phyloP scores from a whole-genome alignment of 2,888 invertebrate species.

The Odontocolon sp. region DNA sequence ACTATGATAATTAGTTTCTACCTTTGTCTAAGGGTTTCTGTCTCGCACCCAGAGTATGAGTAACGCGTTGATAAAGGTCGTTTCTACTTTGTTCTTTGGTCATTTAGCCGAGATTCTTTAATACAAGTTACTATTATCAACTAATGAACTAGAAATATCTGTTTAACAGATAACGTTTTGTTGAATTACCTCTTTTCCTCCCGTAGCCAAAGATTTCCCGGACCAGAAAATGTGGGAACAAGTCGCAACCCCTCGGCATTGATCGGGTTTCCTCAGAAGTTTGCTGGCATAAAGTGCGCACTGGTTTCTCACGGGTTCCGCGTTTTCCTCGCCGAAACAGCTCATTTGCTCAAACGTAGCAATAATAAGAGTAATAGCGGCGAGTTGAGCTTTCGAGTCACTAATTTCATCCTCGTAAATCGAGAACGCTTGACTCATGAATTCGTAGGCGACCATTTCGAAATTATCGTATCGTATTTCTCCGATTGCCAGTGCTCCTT shows the following conservation, averaged over 20 bases:
- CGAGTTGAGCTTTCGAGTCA: constrained; percentile 97
- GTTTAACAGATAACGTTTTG: not conserved
- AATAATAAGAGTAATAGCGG: constrained; percentile 97
- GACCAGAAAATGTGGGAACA: constrained; percentile 99
- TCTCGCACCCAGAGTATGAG: too few relatives aligned
- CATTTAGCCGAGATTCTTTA: not conserved
- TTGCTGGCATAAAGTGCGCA: constrained; percentile 98
- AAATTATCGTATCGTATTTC: constrained; percentile 96
- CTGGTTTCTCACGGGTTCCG: constrained; percentile 97
- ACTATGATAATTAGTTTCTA: too few relatives aligned
- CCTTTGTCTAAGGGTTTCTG: too few relatives aligned
- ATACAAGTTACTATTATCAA: too few relatives aligned
- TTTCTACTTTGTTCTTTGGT: too few relatives aligned
- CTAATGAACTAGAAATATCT: too few relatives aligned
- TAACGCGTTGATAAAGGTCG: too few relatives aligned
- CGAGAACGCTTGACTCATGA: constrained; percentile 97
- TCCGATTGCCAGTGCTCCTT: constrained; percentile 96
- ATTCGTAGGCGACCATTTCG: constrained; percentile 99
- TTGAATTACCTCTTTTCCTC: constrained; percentile 80
- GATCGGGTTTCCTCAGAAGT: constrained; percentile 98
- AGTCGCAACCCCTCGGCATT: constrained; percentile 95
- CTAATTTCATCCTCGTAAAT: constrained; percentile 99
- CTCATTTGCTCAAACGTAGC: constrained; percentile 97
- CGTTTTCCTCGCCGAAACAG: constrained; percentile 98
- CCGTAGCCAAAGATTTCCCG: constrained; percentile 84